Base-by-base conservation (phyloP, 1,140 invertebrate species). In the Reticulitermes speratus region DNA sequence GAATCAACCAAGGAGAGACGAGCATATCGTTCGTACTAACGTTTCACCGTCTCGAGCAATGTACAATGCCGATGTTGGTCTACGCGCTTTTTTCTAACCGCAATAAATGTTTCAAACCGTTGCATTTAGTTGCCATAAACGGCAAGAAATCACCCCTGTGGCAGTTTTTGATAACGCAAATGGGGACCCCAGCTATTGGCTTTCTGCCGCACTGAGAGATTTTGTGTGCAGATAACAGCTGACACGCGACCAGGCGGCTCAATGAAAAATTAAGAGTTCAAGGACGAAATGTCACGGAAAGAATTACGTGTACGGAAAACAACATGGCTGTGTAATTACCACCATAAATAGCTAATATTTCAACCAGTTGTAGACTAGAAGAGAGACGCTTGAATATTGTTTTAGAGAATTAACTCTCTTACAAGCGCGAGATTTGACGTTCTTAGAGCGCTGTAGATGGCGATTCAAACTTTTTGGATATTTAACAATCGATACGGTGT, bases 261-360 rank as follows among this genome's bases (percentile, higher is more conserved):
- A 75, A 75, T 75, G 65, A 75, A 75, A 30, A 75, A 75, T 75
- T 75, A 55, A 21, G 65, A 75, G 65, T 75, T 75, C 65, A 75
- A 75, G 65, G 65, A 75, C 65, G 65, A 75, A 75, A 75, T 30
- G 65, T 75, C 65, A 75, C 65, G 65, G n/a, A 75, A 30, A 75
- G 25, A 75, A 30, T 75, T 30, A 75, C 65, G n/a, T 75, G 65
- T 75, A 30, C n/a, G n/a, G 65, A 75, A 30, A 75, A 25, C 19
- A 30, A 75, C 9, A 75, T 30, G 65, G n/a, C 65, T 30, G 25
- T 14, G 65, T 75, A 75, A 75, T 75, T 75, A 75, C 65, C 52
- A 16, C 52, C 16, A 21, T 55, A 55, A 55, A 55, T 55, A 55
- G 14, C 3, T 19, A 16, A 19, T 19, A 19, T 55, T 19, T 21